Percentiles rank a stretch among this genome's conserved stretches.
These are phyloP conservation scores for Chymomyza fuscimana DNA, from an alignment of 2,888 invertebrate genomes.

Conservation along the genomic window DNA sequence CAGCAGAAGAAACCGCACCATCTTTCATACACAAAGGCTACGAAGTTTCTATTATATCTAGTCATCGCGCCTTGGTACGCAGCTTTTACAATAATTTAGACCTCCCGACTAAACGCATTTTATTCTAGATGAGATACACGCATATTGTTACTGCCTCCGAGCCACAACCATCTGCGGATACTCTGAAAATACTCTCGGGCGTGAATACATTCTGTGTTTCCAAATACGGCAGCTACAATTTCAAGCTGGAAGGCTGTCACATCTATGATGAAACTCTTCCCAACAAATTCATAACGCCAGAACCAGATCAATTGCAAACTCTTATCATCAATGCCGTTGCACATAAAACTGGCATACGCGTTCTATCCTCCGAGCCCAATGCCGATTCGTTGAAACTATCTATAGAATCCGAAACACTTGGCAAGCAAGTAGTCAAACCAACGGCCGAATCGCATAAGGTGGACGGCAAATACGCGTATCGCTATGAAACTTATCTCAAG, in stretches of 20 bases:
- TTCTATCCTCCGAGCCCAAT: slow-evolving; percentile 80
- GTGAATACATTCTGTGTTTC: slow-evolving; percentile 88
- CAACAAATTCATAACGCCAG: slow-evolving; percentile 79
- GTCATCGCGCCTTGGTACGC: slow-evolving; percentile 83
- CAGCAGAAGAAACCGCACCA: slow-evolving; percentile 83
- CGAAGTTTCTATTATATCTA: slow-evolving; percentile 85
- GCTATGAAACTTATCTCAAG: slow-evolving; percentile 78
- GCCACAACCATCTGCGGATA: slow-evolving; percentile 48
- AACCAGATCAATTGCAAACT: slow-evolving; percentile 72
- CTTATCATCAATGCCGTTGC: slow-evolving; percentile 81
- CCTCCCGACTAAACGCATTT: neutral
- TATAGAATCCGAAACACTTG: slow-evolving; percentile 63
- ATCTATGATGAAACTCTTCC: slow-evolving; percentile 82
- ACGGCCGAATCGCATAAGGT: slow-evolving; percentile 79
- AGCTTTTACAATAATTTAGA: neutral
- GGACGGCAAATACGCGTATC: slow-evolving; percentile 79
- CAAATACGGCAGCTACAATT: slow-evolving; percentile 84
- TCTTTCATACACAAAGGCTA: slow-evolving; percentile 91
- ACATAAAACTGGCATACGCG: slow-evolving; percentile 81
- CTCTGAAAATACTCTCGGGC: slow-evolving; percentile 82
- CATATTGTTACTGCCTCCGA: slow-evolving; percentile 48
- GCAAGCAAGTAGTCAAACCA: slow-evolving; percentile 69
- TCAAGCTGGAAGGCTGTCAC: slow-evolving; percentile 91
- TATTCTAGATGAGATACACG: slow-evolving; percentile 67
- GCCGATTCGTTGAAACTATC: slow-evolving; percentile 68